A percentile compares a stretch with the other conserved stretches of the same genome.
phyloP scores from a whole-genome alignment of 1,140 invertebrate genomes.

The Wasmannia auropunctata region DNA sequence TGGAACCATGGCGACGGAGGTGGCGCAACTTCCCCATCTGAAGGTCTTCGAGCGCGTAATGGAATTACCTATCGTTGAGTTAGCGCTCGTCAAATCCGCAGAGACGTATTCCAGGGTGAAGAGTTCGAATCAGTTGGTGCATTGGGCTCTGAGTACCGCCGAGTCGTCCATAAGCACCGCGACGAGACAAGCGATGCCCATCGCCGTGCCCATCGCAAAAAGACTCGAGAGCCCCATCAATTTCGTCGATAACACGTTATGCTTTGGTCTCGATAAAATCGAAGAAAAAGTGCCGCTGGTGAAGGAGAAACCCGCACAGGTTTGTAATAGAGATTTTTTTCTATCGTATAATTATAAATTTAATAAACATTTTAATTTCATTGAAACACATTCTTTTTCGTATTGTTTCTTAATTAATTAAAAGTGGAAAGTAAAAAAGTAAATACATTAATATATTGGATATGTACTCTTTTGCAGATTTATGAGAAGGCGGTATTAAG shows the following conservation, averaged over 20 bases:
- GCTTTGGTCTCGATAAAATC: conserved; percentile 88
- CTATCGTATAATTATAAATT: neutral
- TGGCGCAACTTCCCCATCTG: conserved; percentile 83
- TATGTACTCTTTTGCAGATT: conserved; percentile 72
- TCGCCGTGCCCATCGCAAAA: conserved; percentile 86
- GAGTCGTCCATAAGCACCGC: conserved; percentile 88
- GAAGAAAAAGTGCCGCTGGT: conserved; percentile 89
- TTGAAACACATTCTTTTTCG: neutral
- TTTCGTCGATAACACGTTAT: conserved; percentile 89
- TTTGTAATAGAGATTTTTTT: conserved; percentile 78
- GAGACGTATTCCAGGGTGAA: conserved; percentile 87
- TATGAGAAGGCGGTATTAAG: conserved; percentile 78
- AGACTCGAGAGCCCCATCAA: conserved; percentile 87
- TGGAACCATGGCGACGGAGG: conserved; percentile 70
- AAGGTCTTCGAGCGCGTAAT: conserved; percentile 86
- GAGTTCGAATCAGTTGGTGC: conserved; percentile 85
- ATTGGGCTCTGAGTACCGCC: conserved; percentile 89
- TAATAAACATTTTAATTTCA: neutral
- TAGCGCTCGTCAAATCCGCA: conserved; percentile 85
- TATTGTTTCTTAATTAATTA: neutral
- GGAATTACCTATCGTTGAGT: conserved; percentile 86
- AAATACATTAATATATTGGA: neutral
- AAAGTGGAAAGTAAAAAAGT: neutral
- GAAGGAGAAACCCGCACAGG: conserved; percentile 89
- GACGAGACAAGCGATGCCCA: conserved; percentile 86